Evolutionary conservation across 2,888 invertebrate species (phyloP).

Genomic region (Sphinx pinastri): DNA sequence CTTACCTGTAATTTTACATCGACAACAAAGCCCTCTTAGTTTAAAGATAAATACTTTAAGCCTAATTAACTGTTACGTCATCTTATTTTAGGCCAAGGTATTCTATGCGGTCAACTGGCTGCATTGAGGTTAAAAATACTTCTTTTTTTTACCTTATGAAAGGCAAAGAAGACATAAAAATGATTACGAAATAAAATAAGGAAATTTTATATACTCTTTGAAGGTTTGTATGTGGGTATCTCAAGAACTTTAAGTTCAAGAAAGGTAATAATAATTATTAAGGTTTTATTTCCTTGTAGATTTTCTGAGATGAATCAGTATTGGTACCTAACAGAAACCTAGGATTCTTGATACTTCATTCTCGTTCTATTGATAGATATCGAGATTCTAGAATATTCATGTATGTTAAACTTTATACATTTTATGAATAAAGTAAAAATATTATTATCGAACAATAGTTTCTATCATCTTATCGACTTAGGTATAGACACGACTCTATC

Average conservation of each 20-base stretch:
- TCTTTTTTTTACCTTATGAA: neutral
- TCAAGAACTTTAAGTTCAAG: neutral
- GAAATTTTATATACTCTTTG: neutral
- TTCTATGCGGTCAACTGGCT: slow-evolving; percentile 4
- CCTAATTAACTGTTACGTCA: neutral
- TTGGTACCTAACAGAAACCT: too few relatives aligned
- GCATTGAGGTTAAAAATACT: slow-evolving; percentile 5
- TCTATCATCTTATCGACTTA: too few relatives aligned
- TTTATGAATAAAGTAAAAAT: too few relatives aligned
- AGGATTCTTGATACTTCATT: too few relatives aligned
- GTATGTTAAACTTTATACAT: too few relatives aligned
- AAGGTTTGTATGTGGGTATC: neutral
- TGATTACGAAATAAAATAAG: neutral
- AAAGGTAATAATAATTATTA: neutral
- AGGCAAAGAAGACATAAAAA: neutral
- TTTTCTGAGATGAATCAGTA: too few relatives aligned
- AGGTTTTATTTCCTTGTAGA: neutral
- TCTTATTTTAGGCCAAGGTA: slow-evolving; percentile 7
- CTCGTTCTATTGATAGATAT: too few relatives aligned
- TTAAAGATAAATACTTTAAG: neutral
- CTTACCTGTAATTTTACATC: too few relatives aligned
- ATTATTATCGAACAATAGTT: too few relatives aligned
- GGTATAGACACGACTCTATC: too few relatives aligned
- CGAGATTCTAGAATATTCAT: too few relatives aligned
- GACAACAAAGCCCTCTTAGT: neutral